Evolutionary conservation across 92 coral and sea anemone genomes (phyloP), one percentile per base, ranked within the genome.

Genomic region (Zoanthus sansibaricus): DNA sequence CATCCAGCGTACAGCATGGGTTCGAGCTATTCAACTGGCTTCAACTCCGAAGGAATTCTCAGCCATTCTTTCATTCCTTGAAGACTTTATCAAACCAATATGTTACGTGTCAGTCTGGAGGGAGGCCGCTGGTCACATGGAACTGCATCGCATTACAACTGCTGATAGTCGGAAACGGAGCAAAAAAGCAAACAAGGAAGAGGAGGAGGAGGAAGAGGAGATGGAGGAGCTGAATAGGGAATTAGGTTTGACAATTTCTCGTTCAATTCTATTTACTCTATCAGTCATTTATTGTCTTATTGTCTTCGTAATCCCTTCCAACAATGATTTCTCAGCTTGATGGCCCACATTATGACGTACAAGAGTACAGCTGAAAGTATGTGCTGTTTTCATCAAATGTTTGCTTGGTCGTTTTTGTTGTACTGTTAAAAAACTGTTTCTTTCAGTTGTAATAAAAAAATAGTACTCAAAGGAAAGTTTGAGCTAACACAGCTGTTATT

Each of bases 1-100:
- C 3, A 55, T 97, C 17, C 99, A 97, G 90, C 94, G 99, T 7
- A 93, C 99, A n/a, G 91, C 99, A 12, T 97, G 99, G 99, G 95
- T 97, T 6, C 88, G 93, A 69, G 98, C 99, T 45, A 97, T 97
- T 18, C 99, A 97, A 47, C 56, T 95, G 85, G 87, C 98, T 14
- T 90, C 92, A 78, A 95, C 97, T 7, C 96, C 97, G 54, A 74
- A 78, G 7, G 99, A 97, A 79, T 95, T 97, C 83, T 96, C 98
- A 1, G 95, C 98, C 5, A 94, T 91, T 47, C 71, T 97, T 58
- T 83, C 93, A 17, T 97, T 95, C 86, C 92, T 97, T 78, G 95
- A 97, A 51, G 90, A 94, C 79, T 90, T 94, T 33, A 92, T 97
- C 70, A 92, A 94, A 75, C 99, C 99, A 5, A 89, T 97, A 70